These are phyloP conservation scores for Grammomys surdaster DNA, from an alignment of 2,113 vertebrate genomes.

Conservation along the genomic window DNA sequence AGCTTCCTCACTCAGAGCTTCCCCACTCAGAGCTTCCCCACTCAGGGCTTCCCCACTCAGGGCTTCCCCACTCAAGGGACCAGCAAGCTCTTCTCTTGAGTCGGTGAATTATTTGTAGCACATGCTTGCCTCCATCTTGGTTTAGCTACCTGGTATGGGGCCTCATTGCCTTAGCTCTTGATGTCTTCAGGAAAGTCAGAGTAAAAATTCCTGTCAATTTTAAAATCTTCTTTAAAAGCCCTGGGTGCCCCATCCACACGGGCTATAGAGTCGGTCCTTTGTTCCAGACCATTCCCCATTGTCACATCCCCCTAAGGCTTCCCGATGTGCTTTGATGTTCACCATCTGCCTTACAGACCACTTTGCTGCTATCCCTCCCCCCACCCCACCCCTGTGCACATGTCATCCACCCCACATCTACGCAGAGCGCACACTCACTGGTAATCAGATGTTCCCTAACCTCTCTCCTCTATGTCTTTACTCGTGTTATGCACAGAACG, in stretches of 20 bases:
- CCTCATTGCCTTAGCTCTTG: not conserved
- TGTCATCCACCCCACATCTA: not conserved
- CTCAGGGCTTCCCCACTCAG: no score
- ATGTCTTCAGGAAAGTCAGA: not conserved
- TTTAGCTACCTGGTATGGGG: not conserved
- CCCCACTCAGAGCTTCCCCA: no score
- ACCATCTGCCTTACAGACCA: not conserved
- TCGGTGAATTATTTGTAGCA: conserved; percentile 8
- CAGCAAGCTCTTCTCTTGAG: not conserved
- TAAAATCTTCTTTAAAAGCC: not conserved
- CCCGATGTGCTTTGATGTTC: not conserved
- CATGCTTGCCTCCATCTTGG: not conserved
- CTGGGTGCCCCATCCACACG: not conserved
- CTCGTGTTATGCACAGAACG: not conserved
- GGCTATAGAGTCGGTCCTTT: not conserved
- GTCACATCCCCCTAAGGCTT: not conserved
- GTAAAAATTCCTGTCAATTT: not conserved
- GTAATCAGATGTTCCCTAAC: not conserved
- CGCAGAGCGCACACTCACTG: not conserved
- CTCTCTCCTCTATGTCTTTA: no score
- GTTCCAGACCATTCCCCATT: not conserved
- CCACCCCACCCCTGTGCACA: not conserved
- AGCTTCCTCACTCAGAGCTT: no score
- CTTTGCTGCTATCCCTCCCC: not conserved
- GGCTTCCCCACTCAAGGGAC: not conserved